These are phyloP conservation scores for Metallyticus violacea DNA, from an alignment of 2,888 invertebrate genomes.

Conservation along the genomic window DNA sequence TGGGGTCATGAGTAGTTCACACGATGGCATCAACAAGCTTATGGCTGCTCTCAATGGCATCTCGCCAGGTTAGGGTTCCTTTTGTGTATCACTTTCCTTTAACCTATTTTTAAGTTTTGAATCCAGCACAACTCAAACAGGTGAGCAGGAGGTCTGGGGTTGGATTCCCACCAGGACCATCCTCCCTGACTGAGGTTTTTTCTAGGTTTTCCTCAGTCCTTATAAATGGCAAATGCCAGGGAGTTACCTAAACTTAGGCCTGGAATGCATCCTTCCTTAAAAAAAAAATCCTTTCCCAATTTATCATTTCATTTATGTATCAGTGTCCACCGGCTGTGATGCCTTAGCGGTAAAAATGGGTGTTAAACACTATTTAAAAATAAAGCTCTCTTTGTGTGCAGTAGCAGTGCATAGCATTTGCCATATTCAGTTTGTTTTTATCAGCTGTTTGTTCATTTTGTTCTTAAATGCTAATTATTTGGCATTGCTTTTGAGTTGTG, in stretches of 20 bases:
- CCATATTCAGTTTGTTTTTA: neutral
- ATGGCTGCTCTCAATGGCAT: conserved; percentile 12
- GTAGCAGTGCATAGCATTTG: neutral
- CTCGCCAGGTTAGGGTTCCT: conserved; percentile 19
- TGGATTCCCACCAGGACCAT: no score
- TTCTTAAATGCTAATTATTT: no score
- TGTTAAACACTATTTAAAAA: no score
- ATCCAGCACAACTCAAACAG: neutral
- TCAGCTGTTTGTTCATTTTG: neutral
- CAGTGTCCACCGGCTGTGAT: no score
- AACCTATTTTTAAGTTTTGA: neutral
- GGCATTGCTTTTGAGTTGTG: neutral
- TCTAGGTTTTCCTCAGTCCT: no score
- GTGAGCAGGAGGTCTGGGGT: no score
- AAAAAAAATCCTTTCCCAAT: no score
- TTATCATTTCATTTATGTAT: no score
- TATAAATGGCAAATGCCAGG: no score
- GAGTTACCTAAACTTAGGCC: no score
- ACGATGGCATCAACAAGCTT: conserved; percentile 2
- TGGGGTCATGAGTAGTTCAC: neutral
- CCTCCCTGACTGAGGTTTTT: no score
- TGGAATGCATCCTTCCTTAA: no score
- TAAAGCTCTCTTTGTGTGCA: neutral
- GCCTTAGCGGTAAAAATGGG: neutral
- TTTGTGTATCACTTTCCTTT: neutral